Conservation (phyloP, 2,797 vertebrate genomes). For the Mareca strepera region DNA sequence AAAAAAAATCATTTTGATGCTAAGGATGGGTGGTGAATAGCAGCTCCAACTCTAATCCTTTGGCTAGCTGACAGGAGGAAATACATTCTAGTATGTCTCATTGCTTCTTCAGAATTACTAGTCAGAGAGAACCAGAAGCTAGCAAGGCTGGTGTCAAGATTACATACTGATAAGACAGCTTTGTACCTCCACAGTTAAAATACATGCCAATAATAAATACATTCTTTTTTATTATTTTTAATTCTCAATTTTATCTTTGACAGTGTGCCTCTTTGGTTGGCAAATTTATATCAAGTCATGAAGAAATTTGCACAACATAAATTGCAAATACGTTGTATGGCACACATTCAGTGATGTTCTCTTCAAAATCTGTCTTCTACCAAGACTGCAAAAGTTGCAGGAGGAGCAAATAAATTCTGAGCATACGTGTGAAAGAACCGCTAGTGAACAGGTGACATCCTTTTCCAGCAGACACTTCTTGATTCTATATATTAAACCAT, state of each 20-base stretch:
- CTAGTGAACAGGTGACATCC: background rate
- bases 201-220: background rate
- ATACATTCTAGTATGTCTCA: background rate
- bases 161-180: background rate
- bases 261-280: background rate
- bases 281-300: background rate
- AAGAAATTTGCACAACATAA: background rate
- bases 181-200: background rate
- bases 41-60: conserved; percentile 28
- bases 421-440: background rate
- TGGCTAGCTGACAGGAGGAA: conserved; percentile 48
- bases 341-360: background rate
- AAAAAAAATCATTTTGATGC: conserved; percentile 5
- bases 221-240: background rate
- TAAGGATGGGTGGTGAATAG: conserved; percentile 44
- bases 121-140: background rate
- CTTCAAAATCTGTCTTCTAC: background rate
- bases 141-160: background rate
- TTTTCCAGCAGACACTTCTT: background rate
- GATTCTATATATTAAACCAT: background rate
- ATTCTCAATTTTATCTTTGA: background rate
- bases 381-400: background rate
- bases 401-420: background rate
- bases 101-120: background rate
- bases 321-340: background rate